Evolutionary conservation across 2,113 vertebrate species (phyloP).

Genomic region (Corythoichthys intestinalis): DNA sequence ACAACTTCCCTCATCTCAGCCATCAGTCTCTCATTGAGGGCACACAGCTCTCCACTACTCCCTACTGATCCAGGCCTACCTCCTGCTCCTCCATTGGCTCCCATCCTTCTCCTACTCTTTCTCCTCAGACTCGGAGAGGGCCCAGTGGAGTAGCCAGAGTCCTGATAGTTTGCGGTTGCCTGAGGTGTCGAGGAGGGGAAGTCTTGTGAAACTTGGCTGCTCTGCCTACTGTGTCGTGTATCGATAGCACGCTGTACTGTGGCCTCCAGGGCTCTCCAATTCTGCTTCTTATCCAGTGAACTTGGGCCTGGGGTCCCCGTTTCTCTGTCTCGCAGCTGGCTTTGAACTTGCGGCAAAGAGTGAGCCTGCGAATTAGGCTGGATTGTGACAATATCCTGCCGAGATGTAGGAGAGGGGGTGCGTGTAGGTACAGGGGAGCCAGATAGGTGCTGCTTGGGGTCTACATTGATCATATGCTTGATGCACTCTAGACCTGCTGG

Average conservation of each 20-base stretch:
- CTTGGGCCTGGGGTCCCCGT: slow-evolving; percentile 42
- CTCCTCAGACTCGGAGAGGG: slow-evolving; percentile 86
- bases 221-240: slow-evolving; percentile 79
- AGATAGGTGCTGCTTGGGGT: slow-evolving; percentile 66
- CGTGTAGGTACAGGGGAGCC: slow-evolving; percentile 53
- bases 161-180: slow-evolving; percentile 78
- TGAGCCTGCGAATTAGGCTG: slow-evolving; percentile 56
- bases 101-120: slow-evolving; percentile 78
- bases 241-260: slow-evolving; percentile 81
- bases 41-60: slow-evolving; percentile 80
- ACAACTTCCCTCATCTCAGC: slow-evolving; percentile 87
- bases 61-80: slow-evolving; percentile 81
- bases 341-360: slow-evolving; percentile 59
- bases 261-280: slow-evolving; percentile 79
- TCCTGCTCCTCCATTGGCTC: slow-evolving; percentile 56
- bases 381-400: slow-evolving; percentile 47
- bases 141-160: slow-evolving; percentile 88
- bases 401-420: slow-evolving; percentile 51
- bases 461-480: slow-evolving; percentile 87
- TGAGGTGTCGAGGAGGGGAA: slow-evolving; percentile 69
- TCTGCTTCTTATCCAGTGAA: slow-evolving; percentile 79
- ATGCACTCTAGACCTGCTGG: slow-evolving; percentile 86
- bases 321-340: slow-evolving; percentile 66
- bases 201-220: slow-evolving; percentile 80
- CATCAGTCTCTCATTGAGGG: slow-evolving; percentile 83